Conservation (phyloP, 1,140 invertebrate species). For the Archivesica marissinica region DNA sequence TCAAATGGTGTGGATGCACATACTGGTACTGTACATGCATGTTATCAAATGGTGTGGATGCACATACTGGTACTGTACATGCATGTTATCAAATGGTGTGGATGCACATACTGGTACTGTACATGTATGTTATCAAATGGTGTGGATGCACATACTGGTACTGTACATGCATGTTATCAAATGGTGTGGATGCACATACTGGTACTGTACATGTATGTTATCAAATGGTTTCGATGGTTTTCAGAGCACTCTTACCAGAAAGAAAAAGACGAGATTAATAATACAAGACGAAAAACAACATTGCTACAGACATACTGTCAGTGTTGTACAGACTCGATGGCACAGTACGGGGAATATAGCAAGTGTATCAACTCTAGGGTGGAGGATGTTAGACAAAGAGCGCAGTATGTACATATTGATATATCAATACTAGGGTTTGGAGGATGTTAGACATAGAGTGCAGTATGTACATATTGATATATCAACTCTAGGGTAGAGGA, state of each 20-base stretch:
- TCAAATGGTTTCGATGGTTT: background rate
- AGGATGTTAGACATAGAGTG: background rate
- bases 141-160: background rate
- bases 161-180: background rate
- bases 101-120: background rate
- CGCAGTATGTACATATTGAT: too few relatives aligned
- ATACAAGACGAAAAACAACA: constrained; percentile 15
- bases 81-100: too few relatives aligned
- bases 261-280: constrained; percentile 10
- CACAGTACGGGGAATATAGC: constrained; percentile 42
- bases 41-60: too few relatives aligned
- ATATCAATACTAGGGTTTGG: background rate
- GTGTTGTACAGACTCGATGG: constrained; percentile 10
- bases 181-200: background rate
- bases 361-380: constrained; percentile 8
- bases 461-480: background rate
- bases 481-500: too few relatives aligned
- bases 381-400: constrained; percentile 12
- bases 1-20: too few relatives aligned
- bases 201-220: background rate
- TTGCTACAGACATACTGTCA: constrained; percentile 15
- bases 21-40: too few relatives aligned
- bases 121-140: background rate
- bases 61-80: too few relatives aligned
- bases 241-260: constrained; percentile 31